phyloP scores from a whole-genome alignment of 2,797 vertebrate species.

The Meda fulgida region DNA sequence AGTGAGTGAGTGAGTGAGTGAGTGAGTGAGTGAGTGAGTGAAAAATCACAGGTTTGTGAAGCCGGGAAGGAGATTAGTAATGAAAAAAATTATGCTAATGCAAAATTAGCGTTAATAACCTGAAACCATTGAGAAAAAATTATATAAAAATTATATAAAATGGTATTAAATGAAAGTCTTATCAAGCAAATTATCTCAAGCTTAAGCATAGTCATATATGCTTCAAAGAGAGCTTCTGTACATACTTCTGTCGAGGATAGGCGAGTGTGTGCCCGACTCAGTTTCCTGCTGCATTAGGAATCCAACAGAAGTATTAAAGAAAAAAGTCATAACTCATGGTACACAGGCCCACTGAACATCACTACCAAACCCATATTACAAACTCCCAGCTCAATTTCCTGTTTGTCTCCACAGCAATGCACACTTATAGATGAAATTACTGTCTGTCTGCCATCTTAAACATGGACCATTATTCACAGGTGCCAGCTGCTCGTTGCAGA shows the following conservation, averaged over 20 bases:
- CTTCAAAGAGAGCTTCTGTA: slow-evolving; percentile 26
- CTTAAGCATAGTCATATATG: slow-evolving; percentile 8
- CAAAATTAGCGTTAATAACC: slow-evolving; percentile 54
- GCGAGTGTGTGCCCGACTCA: background rate
- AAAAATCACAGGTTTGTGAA: slow-evolving; percentile 32
- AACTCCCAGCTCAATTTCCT: slow-evolving; percentile 40
- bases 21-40: no score
- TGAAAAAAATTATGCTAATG: slow-evolving; percentile 1
- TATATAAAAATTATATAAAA: slow-evolving; percentile 37
- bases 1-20: no score
- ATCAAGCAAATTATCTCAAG: slow-evolving; percentile 31
- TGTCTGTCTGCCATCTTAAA: slow-evolving; percentile 41
- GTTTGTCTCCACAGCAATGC: slow-evolving; percentile 33
- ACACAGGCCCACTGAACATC: slow-evolving; percentile 14
- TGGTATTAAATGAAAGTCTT: slow-evolving; percentile 46
- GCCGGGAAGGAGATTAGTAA: slow-evolving; percentile 6
- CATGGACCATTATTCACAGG: slow-evolving; percentile 42
- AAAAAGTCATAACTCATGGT: slow-evolving; percentile 35
- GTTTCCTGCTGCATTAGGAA: slow-evolving; percentile 27
- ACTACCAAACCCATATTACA: slow-evolving; percentile 32
- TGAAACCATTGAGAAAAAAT: slow-evolving; percentile 26
- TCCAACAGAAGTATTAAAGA: background rate
- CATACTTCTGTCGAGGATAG: background rate
- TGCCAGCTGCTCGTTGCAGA: slow-evolving; percentile 20
- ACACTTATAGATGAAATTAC: slow-evolving; percentile 22